Evolutionary conservation across 2,888 invertebrate genomes (phyloP).

Genomic region (Coelogynopora nodosa): DNA sequence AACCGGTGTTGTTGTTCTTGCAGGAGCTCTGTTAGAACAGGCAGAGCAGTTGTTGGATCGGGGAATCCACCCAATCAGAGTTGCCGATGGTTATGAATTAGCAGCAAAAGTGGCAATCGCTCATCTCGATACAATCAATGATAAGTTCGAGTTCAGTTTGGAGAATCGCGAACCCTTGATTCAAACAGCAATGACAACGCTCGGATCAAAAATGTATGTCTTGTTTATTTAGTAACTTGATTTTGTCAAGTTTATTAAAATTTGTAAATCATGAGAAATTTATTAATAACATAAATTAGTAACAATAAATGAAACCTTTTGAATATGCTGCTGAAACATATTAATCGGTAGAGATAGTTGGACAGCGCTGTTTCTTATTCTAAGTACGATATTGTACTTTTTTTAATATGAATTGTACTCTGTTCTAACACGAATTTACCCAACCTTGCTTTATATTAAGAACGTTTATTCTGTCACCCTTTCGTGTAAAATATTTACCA

Average conservation of each 20-base stretch:
- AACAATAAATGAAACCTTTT: too few relatives aligned
- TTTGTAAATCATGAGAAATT: too few relatives aligned
- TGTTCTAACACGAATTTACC: too few relatives aligned
- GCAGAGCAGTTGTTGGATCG: constrained; percentile 85
- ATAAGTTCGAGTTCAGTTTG: constrained; percentile 79
- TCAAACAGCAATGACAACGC: constrained; percentile 91
- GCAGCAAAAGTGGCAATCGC: constrained; percentile 83
- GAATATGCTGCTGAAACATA: too few relatives aligned
- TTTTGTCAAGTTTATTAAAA: neutral
- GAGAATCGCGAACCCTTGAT: constrained; percentile 79
- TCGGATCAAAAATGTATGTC: constrained; percentile 86
- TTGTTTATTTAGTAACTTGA: neutral
- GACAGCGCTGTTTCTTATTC: too few relatives aligned
- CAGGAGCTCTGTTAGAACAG: constrained; percentile 87
- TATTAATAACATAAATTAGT: too few relatives aligned
- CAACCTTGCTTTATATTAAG: too few relatives aligned
- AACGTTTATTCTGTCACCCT: neutral
- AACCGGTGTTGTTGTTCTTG: constrained; percentile 74
- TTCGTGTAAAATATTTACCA: neutral
- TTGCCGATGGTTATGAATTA: constrained; percentile 95
- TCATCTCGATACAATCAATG: constrained; percentile 81
- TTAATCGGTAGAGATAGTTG: too few relatives aligned
- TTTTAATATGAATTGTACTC: too few relatives aligned
- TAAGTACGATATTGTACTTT: too few relatives aligned
- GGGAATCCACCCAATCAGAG: constrained; percentile 95